Evolutionary conservation across 2,113 vertebrate species (phyloP).

Genomic region (Chaetodon trifascialis): DNA sequence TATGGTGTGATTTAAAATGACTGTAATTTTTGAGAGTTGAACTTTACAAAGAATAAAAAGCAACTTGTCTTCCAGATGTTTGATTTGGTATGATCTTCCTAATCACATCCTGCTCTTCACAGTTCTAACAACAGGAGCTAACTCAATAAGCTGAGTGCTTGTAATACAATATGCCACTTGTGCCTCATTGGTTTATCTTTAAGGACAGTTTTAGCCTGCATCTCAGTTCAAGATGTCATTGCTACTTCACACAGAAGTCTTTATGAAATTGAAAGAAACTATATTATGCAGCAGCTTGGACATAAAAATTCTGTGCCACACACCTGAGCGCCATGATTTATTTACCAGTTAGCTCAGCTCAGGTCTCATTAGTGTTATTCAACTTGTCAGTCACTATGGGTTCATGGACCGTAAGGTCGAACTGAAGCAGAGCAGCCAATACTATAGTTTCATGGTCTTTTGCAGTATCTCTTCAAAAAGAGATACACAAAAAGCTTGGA

Average conservation of each 20-base stretch:
- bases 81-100: neutral
- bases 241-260: slow-evolving; percentile 21
- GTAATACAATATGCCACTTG: slow-evolving; percentile 10
- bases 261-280: slow-evolving; percentile 5
- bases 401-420: slow-evolving; percentile 23
- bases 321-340: slow-evolving; percentile 46
- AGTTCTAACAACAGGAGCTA: neutral
- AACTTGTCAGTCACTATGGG: slow-evolving; percentile 13
- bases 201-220: neutral
- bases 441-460: neutral
- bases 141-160: neutral
- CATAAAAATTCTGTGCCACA: slow-evolving; percentile 20
- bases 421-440: slow-evolving; percentile 9
- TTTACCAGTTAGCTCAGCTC: slow-evolving; percentile 37
- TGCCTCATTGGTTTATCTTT: slow-evolving; percentile 2
- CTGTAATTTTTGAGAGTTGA: neutral
- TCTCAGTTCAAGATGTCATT: slow-evolving; percentile 21
- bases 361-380: slow-evolving; percentile 37
- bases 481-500: neutral
- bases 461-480: neutral
- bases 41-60: neutral
- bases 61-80: neutral
- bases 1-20: neutral
- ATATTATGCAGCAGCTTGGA: neutral
- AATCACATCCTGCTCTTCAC: neutral